These are phyloP conservation scores for Perithous albicinctus DNA, from an alignment of 2,888 invertebrate genomes.

Conservation along the genomic window DNA sequence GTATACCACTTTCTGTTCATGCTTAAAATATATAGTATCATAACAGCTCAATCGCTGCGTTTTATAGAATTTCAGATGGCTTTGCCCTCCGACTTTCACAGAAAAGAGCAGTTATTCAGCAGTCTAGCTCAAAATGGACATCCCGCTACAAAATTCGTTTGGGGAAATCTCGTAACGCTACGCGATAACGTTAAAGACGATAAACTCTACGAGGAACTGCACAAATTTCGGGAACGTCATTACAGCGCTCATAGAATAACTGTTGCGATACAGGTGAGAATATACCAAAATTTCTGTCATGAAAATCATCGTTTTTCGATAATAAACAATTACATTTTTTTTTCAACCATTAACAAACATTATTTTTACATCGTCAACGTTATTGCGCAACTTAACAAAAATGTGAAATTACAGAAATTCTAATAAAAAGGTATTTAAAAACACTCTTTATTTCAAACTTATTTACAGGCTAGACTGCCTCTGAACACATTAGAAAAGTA, in stretches of 20 bases:
- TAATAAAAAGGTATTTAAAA: too few relatives aligned
- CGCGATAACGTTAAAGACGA: conserved; percentile 89
- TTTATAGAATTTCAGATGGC: conserved; percentile 92
- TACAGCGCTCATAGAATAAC: conserved; percentile 96
- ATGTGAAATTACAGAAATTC: too few relatives aligned
- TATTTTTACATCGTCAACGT: neutral
- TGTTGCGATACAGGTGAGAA: conserved; percentile 90
- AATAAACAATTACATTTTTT: neutral
- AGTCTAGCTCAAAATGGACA: conserved; percentile 89
- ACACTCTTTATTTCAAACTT: conserved; percentile 32
- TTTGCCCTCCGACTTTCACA: conserved; percentile 89
- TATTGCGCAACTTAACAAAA: too few relatives aligned
- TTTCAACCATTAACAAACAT: neutral
- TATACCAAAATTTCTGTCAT: neutral
- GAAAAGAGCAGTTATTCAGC: conserved; percentile 92
- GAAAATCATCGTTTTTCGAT: neutral
- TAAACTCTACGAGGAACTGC: conserved; percentile 89
- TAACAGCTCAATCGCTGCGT: conserved; percentile 16
- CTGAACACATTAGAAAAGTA: conserved; percentile 88
- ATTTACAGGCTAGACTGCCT: conserved; percentile 87
- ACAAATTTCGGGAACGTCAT: conserved; percentile 91
- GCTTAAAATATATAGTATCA: neutral
- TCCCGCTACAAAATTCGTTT: conserved; percentile 92
- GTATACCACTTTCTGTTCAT: neutral
- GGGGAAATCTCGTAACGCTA: conserved; percentile 93